Percentiles rank a stretch among this genome's conserved stretches.
These are phyloP conservation scores for Phoxinus phoxinus DNA, from an alignment of 2,113 vertebrate genomes.

Conservation along the genomic window DNA sequence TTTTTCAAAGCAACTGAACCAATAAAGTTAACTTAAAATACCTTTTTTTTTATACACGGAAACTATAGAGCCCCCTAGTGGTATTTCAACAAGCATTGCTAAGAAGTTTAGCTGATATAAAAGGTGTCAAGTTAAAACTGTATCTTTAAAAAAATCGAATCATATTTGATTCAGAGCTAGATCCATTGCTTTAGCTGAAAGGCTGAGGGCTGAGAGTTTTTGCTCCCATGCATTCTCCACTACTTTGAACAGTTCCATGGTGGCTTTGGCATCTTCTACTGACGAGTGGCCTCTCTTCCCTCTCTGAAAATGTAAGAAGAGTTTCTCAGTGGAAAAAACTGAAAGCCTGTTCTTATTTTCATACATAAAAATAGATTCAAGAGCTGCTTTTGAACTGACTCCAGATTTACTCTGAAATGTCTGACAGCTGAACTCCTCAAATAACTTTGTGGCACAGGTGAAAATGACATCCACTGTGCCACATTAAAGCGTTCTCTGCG, in stretches of 20 bases:
- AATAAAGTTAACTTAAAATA: not conserved
- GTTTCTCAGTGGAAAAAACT: not conserved
- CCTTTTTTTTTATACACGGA: not conserved
- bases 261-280: slow-evolving; percentile 89
- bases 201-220: slow-evolving; percentile 62
- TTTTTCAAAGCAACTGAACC: not conserved
- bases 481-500: not conserved
- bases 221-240: slow-evolving; percentile 88
- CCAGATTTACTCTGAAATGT: not conserved
- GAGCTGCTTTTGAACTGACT: not conserved
- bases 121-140: not conserved
- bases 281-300: slow-evolving; percentile 87
- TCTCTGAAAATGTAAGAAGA: slow-evolving; percentile 69
- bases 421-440: not conserved
- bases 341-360: not conserved
- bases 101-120: not conserved
- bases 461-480: not conserved
- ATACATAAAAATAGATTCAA: not conserved
- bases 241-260: slow-evolving; percentile 92
- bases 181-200: not conserved
- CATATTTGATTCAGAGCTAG: not conserved
- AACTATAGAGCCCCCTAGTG: slow-evolving; percentile 8
- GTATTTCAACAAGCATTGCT: not conserved
- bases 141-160: not conserved
- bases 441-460: not conserved